These are phyloP conservation scores for Vollenhovia emeryi DNA, from an alignment of 1,140 invertebrate genomes.

Conservation along the genomic window DNA sequence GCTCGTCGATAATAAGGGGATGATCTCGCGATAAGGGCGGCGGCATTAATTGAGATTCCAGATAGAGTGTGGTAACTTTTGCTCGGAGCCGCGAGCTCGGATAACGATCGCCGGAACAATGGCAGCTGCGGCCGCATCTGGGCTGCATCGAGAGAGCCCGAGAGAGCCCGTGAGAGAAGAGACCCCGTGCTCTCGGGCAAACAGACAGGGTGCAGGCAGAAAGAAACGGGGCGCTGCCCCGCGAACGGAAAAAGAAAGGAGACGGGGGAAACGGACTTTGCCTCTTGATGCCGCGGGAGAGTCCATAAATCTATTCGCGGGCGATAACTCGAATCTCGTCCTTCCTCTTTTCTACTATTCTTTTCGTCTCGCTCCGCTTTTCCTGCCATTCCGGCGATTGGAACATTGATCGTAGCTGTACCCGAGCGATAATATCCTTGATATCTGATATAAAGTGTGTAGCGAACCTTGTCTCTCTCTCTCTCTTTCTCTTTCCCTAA, in stretches of 20 bases:
- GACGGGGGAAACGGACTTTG: constrained; percentile 41
- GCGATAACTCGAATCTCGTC: constrained; percentile 52
- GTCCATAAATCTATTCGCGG: constrained; percentile 59
- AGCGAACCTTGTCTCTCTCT: neutral
- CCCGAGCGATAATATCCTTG: constrained; percentile 27
- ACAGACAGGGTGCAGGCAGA: constrained; percentile 28
- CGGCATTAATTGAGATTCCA: constrained; percentile 83
- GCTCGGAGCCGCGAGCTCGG: constrained; percentile 71
- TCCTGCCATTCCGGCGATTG: constrained; percentile 31
- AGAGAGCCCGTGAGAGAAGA: constrained; percentile 28
- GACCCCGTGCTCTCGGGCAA: constrained; percentile 22
- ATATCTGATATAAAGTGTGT: constrained; percentile 40
- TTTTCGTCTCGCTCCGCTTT: constrained; percentile 26
- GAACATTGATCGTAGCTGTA: constrained; percentile 47
- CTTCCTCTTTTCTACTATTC: neutral
- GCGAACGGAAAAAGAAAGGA: constrained; percentile 24
- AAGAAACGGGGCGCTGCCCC: constrained; percentile 34
- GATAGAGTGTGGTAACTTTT: constrained; percentile 81
- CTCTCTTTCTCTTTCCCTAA: neutral
- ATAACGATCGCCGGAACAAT: constrained; percentile 81
- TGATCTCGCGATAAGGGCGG: constrained; percentile 79
- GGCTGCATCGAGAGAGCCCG: constrained; percentile 59
- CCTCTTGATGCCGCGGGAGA: constrained; percentile 48
- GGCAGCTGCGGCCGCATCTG: constrained; percentile 73
- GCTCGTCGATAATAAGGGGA: constrained; percentile 81